Base-by-base conservation (phyloP, 1,140 invertebrate species). In the Drosophila pectinifera region DNA sequence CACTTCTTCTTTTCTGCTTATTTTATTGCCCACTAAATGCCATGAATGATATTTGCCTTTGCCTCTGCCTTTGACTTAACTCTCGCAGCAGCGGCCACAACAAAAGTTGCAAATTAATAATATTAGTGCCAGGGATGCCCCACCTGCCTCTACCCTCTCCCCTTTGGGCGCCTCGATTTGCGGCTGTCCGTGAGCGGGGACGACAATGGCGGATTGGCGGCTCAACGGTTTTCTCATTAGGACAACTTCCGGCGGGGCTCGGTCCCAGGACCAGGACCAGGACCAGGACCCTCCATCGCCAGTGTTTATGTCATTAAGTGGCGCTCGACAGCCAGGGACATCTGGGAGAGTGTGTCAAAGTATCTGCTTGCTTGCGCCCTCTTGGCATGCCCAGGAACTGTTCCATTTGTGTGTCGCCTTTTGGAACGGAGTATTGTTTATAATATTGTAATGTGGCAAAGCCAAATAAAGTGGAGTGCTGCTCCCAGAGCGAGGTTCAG, bases 1-100 rank as follows among this genome's bases (percentile, higher is more conserved):
- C 56, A 36, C 49, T 59, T 42, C 28, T 54, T 48, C 45, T 48
- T 65, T 59, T 58, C 70, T 7, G 39, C 48, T 41, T 45, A 78
- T 89, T 89, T 80, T 74, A 88, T 82, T 80, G 78, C 64, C 68
- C 64, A 68, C 79, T 88, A 88, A 88, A 88, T 77, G 85, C 55
- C 75, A 59, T 39, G 48, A 80, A 83, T 63, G 49, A 64, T 78
- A 62, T 82, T 82, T 69, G 64, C 70, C 56, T 82, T 82, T 69
- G 64, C 70, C 56, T 82, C 81, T 69, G 64, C 64, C 61, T 69
- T 63, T 63, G 59, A 74, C 69, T 54, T 36, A 36, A 51, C 46
- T 42, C 36, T 34, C 26, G 22, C 2, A 1, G 45, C 31, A 13
- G 31, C 8, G 39, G n/a, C 31, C 43, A 65, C 56, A 46, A 34